Base-by-base conservation (phyloP, 30 jellyfish, hydroid and myxozoan genomes). In the Aurelia aurita region DNA sequence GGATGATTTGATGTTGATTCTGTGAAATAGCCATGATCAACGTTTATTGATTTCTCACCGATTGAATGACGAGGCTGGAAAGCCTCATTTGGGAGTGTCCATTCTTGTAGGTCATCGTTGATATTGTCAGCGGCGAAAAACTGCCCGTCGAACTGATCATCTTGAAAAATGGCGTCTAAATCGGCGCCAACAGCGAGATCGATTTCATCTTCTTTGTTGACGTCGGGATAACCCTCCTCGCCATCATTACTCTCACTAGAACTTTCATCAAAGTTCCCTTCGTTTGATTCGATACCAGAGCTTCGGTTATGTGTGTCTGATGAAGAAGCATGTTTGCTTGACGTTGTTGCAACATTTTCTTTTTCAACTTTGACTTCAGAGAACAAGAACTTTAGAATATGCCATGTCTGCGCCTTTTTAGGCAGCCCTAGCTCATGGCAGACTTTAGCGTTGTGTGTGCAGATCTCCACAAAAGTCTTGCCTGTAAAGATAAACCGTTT, bases 361-460 rank as follows among this genome's bases (percentile, higher is more conserved):
- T 44, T 32, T 12, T 79, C 89, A 25, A 35, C 62, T 39, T 69
- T 72, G 16, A 71, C 63, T 14, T 88, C 92, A 1, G 91, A 74
- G 46, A 72, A 80, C 58, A 88, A 29, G 66, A 61, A 55, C 43
- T 82, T 84, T 26, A 94, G 66, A 11, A 94, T 84, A 25, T 49
- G 55, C 99, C 99, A 94, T 14, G 96, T 88, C 58, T 88, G 96
- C 19, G 97, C 96, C 69, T 86, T 94, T 23, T 89, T 93, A 22
- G 72, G 80, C 39, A 84, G 64, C 18, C 88, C 74, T 23, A 88
- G 68, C 45, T 72, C 84, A 13, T 57, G 82, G 74, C 98, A 96
- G 10, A 80, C 98, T 83, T 85, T 68, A 26, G 80, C 90, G 57
- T 69, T 69, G 26, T 68, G 74, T n/a, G 69, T 70, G 75, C 93